Conservation (phyloP, 64 coral and sea anemone species). For the Montipora sp. region DNA sequence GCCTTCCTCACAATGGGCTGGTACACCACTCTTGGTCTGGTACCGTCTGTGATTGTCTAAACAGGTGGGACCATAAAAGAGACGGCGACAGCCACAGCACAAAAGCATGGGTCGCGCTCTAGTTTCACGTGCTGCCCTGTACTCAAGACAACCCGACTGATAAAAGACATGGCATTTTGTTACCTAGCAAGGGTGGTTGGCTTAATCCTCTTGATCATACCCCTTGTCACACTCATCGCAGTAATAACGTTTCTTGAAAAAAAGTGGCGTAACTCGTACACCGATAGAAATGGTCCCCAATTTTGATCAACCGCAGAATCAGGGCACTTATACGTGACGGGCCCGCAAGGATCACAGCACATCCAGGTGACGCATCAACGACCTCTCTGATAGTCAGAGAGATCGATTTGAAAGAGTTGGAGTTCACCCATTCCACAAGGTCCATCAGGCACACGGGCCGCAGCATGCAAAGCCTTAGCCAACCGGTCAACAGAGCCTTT, state of each 20-base stretch:
- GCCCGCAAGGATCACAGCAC: neutral
- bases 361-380: neutral
- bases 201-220: neutral
- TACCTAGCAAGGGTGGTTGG: neutral
- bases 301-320: neutral
- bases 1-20: neutral
- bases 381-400: neutral
- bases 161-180: neutral
- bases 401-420: neutral
- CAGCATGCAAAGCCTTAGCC: neutral
- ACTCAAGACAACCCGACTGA: neutral
- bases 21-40: neutral
- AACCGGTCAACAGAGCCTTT: neutral
- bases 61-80: neutral
- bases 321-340: neutral
- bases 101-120: neutral
- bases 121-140: neutral
- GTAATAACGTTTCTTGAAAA: neutral
- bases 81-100: neutral
- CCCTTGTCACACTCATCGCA: neutral
- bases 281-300: neutral
- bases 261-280: neutral
- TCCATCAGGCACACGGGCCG: neutral
- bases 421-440: neutral
- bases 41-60: neutral